Conservation (phyloP, 2,113 vertebrate genomes). For the Bombycilla garrulus region DNA sequence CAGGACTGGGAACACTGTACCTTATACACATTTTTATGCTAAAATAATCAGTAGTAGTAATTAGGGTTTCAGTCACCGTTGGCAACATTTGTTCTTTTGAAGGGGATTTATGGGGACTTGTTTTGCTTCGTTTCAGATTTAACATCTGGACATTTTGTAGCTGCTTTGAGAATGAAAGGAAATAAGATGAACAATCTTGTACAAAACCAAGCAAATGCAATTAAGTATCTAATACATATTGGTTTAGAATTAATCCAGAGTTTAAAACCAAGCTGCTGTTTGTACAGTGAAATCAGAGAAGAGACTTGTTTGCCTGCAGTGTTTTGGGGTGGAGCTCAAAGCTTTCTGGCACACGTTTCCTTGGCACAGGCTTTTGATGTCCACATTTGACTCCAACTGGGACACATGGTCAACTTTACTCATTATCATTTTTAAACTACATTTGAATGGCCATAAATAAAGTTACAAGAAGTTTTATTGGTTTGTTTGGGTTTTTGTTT, state of each 20-base stretch:
- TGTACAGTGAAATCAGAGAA: not conserved
- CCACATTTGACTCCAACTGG: not conserved
- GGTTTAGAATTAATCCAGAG: not conserved
- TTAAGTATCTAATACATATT: not conserved
- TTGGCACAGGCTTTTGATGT: not conserved
- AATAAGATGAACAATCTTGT: not conserved
- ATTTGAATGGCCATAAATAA: not conserved
- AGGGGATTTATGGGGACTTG: not conserved
- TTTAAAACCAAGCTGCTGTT: not conserved
- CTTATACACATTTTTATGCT: not conserved
- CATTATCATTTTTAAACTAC: not conserved
- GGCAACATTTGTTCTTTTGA: constrained; percentile 25
- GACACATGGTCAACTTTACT: not conserved
- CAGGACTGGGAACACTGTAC: not conserved
- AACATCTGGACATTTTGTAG: not conserved
- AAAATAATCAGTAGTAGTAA: not conserved
- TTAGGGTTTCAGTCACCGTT: not conserved
- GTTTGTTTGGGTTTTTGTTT: not conserved
- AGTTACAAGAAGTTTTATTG: not conserved
- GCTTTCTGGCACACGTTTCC: not conserved
- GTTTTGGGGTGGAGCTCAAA: not conserved
- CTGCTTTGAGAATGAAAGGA: not conserved
- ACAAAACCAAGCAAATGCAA: not conserved
- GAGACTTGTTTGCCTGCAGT: not conserved
- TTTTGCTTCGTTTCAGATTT: not conserved